A percentile compares a stretch with the other conserved stretches of the same genome.
Evolutionary conservation across 2,888 invertebrate species (phyloP).

Genomic region (Eilema caniola): DNA sequence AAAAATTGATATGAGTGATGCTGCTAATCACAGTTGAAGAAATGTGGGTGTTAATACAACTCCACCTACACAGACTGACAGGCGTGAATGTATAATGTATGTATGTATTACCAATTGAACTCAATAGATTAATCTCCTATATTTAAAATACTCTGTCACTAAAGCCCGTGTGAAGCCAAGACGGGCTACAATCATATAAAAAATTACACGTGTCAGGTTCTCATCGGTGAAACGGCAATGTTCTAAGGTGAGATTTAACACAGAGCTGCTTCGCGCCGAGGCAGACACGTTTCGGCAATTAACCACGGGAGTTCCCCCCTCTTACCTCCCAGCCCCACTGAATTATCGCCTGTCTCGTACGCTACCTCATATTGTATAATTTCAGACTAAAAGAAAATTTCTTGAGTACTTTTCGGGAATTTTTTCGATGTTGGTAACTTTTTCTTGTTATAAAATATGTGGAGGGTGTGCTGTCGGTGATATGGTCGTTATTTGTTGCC

Average conservation of each 20-base stretch:
- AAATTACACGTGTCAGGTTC: constrained; percentile 8
- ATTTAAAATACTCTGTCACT: too few species aligned
- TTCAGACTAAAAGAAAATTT: constrained; percentile 30
- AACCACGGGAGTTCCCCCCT: constrained; percentile 34
- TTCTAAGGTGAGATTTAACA: constrained; percentile 28
- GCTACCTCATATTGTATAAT: constrained; percentile 23
- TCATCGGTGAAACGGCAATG: constrained; percentile 1
- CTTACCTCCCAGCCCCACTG: constrained; percentile 18
- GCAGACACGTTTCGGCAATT: constrained; percentile 60
- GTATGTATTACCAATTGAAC: too few species aligned
- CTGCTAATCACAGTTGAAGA: too few species aligned
- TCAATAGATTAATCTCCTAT: too few species aligned
- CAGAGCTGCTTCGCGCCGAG: constrained; percentile 26
- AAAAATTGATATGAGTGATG: too few species aligned
- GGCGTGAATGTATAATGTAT: too few species aligned
- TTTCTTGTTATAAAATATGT: constrained; percentile 1
- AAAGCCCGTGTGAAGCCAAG: neutral
- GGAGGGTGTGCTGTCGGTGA: neutral
- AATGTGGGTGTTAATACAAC: too few species aligned
- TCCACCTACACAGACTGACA: too few species aligned
- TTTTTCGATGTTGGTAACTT: constrained; percentile 14
- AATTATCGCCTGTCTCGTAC: constrained; percentile 45
- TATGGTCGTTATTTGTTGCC: neutral
- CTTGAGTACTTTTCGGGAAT: constrained; percentile 13
- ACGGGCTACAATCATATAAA: neutral